Evolutionary conservation across 2,888 invertebrate species (phyloP).

Genomic region (Philopedon plagiatum): DNA sequence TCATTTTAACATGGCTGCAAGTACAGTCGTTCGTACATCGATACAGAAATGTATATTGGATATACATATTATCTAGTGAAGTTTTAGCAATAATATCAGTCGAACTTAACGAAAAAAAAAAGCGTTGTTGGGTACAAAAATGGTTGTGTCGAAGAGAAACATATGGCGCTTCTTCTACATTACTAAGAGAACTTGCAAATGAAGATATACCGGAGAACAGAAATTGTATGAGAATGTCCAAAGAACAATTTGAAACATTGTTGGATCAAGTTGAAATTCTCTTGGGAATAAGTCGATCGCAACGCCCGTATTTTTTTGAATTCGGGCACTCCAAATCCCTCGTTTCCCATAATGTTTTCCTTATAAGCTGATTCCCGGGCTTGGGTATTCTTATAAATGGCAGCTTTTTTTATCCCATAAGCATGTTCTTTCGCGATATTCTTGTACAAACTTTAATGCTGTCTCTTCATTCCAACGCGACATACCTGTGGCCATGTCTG

Average conservation of each 20-base stretch:
- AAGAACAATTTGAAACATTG: slow-evolving; percentile 4
- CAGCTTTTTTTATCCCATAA: slow-evolving; percentile 15
- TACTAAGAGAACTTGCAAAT: slow-evolving; percentile 22
- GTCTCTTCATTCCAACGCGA: neutral
- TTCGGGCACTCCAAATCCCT: too few species aligned
- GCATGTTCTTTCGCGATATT: neutral
- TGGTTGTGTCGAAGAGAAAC: slow-evolving; percentile 2
- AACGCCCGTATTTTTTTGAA: too few species aligned
- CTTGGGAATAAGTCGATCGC: too few species aligned
- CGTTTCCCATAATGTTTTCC: too few species aligned
- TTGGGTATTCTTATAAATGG: slow-evolving; percentile 15
- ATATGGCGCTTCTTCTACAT: neutral
- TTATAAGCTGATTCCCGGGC: neutral
- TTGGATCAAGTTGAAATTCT: neutral
- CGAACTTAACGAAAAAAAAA: too few species aligned
- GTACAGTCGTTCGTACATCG: too few species aligned
- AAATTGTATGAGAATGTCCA: slow-evolving; percentile 27
- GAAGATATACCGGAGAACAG: slow-evolving; percentile 8
- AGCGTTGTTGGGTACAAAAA: slow-evolving; percentile 25
- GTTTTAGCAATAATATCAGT: too few species aligned
- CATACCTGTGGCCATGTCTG: too few species aligned
- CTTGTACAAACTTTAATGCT: neutral
- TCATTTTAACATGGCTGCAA: too few species aligned
- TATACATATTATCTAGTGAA: too few species aligned
- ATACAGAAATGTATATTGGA: too few species aligned